These are phyloP conservation scores for Corella eumyota DNA, from an alignment of 23 tunicate genomes.

Conservation along the genomic window DNA sequence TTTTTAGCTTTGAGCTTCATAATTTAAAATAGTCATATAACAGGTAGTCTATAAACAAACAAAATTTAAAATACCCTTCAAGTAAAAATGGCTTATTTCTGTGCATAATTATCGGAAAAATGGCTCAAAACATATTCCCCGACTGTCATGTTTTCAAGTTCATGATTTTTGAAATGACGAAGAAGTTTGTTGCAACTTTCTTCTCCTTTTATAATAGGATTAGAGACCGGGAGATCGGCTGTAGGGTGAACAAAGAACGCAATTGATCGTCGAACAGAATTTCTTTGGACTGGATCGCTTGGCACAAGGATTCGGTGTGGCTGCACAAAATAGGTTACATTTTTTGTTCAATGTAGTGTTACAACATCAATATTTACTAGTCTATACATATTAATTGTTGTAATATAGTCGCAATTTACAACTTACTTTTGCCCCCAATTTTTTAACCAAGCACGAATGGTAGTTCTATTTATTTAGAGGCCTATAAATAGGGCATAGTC, in stretches of 20 bases:
- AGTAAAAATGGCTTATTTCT: too few species aligned
- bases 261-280: constrained; percentile 22
- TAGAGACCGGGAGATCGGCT: constrained; percentile 18
- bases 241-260: constrained; percentile 56
- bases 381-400: not conserved
- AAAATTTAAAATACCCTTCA: too few species aligned
- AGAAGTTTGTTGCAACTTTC: not conserved
- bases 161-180: constrained; percentile 2
- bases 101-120: constrained; percentile 14
- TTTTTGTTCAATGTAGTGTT: not conserved
- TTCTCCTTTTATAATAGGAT: constrained; percentile 6
- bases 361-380: not conserved
- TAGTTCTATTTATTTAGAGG: too few species aligned
- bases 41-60: too few species aligned
- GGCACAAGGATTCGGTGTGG: constrained; percentile 48
- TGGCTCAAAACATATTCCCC: constrained; percentile 32
- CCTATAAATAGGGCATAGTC: too few species aligned
- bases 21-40: too few species aligned
- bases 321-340: constrained; percentile 17
- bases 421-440: not conserved
- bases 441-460: not conserved
- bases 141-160: constrained; percentile 26
- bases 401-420: too few species aligned
- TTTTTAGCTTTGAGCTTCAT: too few species aligned
- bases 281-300: not conserved